Conservation (phyloP, 1,140 invertebrate species). For the Helicoverpa zea region DNA sequence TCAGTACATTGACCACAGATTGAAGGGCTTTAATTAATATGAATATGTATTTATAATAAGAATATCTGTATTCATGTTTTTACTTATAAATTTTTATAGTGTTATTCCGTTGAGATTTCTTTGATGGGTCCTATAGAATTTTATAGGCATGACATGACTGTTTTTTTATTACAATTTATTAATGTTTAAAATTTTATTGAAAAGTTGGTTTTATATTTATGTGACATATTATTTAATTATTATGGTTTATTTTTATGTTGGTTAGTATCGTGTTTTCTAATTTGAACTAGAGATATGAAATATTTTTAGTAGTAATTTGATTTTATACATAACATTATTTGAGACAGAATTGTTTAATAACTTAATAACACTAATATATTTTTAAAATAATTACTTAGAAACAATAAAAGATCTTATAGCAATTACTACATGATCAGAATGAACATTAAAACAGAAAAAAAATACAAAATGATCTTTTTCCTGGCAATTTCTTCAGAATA, state of each 20-base stretch:
- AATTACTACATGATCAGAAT: too few species aligned
- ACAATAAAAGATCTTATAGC: too few species aligned
- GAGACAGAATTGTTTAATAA: too few species aligned
- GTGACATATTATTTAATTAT: not conserved
- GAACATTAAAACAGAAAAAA: too few species aligned
- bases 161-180: not conserved
- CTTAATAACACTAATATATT: too few species aligned
- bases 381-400: too few species aligned
- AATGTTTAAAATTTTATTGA: not conserved
- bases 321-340: too few species aligned
- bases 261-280: not conserved
- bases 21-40: constrained; percentile 3
- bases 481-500: not conserved
- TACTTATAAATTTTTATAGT: not conserved
- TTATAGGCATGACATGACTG: not conserved
- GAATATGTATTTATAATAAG: constrained; percentile 29
- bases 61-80: constrained; percentile 33
- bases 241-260: not conserved
- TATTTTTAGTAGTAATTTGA: too few species aligned
- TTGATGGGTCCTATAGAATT: not conserved
- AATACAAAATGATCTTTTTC: not conserved
- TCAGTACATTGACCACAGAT: not conserved
- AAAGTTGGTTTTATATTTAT: not conserved
- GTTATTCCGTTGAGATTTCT: not conserved
- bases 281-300: too few species aligned